Percentiles rank a stretch among this genome's conserved stretches.
Conservation (phyloP, 2,797 vertebrate species). For the Parauchenoglanis punctatus region DNA sequence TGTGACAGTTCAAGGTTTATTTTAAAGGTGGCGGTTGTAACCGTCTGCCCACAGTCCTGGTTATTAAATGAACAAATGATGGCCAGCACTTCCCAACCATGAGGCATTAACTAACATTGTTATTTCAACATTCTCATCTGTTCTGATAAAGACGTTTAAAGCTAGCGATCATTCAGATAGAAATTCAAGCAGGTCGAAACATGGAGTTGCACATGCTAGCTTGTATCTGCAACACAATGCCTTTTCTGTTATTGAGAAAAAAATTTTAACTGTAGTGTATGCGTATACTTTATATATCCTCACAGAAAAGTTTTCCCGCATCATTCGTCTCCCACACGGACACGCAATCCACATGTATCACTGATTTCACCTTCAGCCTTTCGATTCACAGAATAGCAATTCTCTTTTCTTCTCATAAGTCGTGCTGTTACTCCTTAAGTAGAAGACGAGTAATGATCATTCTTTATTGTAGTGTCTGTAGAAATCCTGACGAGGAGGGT, state of each 20-base stretch:
- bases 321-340: not conserved
- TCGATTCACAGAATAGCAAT: slow-evolving; percentile 1
- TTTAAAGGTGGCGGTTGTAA: not conserved
- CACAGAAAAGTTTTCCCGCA: not conserved
- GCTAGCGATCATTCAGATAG: not conserved
- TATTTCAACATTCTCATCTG: not conserved
- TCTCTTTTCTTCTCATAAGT: slow-evolving; percentile 1
- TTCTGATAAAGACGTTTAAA: not conserved
- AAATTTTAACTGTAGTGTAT: not conserved
- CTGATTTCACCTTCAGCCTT: slow-evolving; percentile 40
- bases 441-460: slow-evolving; percentile 14
- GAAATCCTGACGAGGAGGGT: slow-evolving; percentile 27
- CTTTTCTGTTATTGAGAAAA: not conserved
- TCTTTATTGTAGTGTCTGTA: slow-evolving; percentile 40
- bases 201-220: not conserved
- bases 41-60: not conserved
- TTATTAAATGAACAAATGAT: not conserved
- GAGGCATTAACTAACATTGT: not conserved
- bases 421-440: slow-evolving; percentile 4
- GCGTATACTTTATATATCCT: too few species aligned
- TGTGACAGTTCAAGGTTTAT: not conserved
- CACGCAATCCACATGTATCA: not conserved
- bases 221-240: not conserved
- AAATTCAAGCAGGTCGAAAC: not conserved
- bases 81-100: not conserved